These are phyloP conservation scores for Cyclina sinensis DNA, from an alignment of 1,140 invertebrate species.

Conservation along the genomic window DNA sequence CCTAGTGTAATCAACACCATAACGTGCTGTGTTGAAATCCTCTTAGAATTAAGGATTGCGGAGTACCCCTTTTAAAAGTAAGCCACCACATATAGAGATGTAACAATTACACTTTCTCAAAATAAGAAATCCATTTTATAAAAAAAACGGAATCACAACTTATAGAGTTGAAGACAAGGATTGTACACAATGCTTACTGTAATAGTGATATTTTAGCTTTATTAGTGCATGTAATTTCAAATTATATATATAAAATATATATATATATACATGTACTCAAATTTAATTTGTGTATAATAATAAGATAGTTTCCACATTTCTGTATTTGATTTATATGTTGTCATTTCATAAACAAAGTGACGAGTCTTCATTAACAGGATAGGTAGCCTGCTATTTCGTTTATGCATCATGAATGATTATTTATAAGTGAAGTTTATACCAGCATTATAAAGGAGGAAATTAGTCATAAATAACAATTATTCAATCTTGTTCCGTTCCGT, in stretches of 20 bases:
- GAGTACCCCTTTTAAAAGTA: constrained; percentile 48
- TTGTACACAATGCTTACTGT: constrained; percentile 23
- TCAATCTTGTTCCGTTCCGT: constrained; percentile 3
- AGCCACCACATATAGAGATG: constrained; percentile 49
- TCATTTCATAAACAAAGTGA: not conserved
- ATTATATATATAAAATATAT: not conserved
- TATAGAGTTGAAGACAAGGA: not conserved
- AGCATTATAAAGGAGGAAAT: not conserved
- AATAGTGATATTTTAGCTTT: constrained; percentile 14
- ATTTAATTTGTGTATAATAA: too few relatives aligned
- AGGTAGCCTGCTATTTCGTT: not conserved
- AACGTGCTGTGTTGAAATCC: constrained; percentile 51
- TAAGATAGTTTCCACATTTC: not conserved
- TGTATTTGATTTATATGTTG: not conserved
- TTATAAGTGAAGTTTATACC: not conserved
- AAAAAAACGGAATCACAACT: constrained; percentile 14
- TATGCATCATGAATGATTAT: not conserved
- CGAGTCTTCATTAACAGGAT: not conserved
- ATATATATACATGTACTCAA: too few relatives aligned
- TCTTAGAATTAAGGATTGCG: constrained; percentile 50
- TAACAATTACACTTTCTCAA: constrained; percentile 57
- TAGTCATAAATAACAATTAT: not conserved
- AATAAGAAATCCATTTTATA: constrained; percentile 61
- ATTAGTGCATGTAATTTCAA: not conserved
- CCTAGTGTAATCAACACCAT: constrained; percentile 47